Base-by-base conservation (phyloP, 2,888 invertebrate species). In the Limulus polyphemus region DNA sequence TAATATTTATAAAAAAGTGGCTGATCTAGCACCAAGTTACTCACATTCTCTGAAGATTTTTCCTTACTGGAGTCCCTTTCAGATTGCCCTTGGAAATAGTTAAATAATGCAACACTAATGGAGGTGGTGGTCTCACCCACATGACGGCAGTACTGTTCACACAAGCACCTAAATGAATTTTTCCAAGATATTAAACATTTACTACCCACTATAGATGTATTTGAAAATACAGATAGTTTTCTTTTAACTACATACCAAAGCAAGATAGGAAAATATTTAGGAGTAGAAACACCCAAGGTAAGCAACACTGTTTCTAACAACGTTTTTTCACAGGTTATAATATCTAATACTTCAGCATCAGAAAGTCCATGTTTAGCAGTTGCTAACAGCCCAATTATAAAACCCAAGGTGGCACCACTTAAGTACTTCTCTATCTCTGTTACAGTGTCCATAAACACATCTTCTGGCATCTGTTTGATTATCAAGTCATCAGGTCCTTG, bases 281-380 rank as follows among this genome's bases (percentile, higher is more conserved):
- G 59, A 16, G 52, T 57, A 10, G 58, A 50, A n/a, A 60, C 59
- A 48, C 58, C 57, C 46, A 58, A 58, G 49, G 64, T 59, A 17
- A 62, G 64, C 46, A 63, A 69, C 14, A 71, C 62, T n/a, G 70
- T 67, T 50, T 70, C 71, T 64, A 72, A 65, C 12, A 72, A 69
- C 16, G 64, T 65, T 55, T 73, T 76, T 62, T 78, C 77, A 49
- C 77, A 70, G 2, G 76, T 76, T 46, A 77, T 69, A 4, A 78
- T 66, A 61, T 78, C 88, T 71, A 87, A 77, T 75, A 88, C 85
- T 79, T 92, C 91, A 7, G 86, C 85, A 72, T 88, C 88, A 17
- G 86, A 84, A 56, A 91, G 79, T 2, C 91, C 91, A 73, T 86
- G 83, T 60, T 87, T 82, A 10, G 89, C 83, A 3, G 86, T 84